phyloP scores from a whole-genome alignment of 2,888 invertebrate species.

The Eupithecia centaureata region DNA sequence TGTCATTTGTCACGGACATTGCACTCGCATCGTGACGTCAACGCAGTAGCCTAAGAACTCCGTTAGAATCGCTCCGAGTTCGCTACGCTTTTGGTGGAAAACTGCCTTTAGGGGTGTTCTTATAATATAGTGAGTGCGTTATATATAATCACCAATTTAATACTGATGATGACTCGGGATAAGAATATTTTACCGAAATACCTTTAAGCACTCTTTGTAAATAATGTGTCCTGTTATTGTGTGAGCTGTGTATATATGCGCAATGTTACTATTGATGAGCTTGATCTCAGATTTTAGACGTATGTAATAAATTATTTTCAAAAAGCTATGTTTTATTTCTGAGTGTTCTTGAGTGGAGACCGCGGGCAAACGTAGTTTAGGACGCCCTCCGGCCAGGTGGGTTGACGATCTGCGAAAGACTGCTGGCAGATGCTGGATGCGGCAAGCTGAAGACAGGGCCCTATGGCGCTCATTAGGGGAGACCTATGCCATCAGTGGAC shows the following conservation, averaged over 20 bases:
- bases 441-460: not conserved
- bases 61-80: not conserved
- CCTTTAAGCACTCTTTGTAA: slow-evolving; percentile 11
- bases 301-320: slow-evolving; percentile 75
- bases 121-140: not conserved
- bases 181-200: not conserved
- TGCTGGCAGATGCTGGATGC: not conserved
- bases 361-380: not conserved
- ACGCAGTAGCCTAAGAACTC: too few relatives aligned
- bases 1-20: too few relatives aligned
- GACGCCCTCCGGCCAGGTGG: not conserved
- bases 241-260: slow-evolving; percentile 42
- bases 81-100: not conserved
- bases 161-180: not conserved
- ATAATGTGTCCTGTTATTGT: slow-evolving; percentile 24
- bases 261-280: slow-evolving; percentile 68
- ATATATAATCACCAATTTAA: not conserved
- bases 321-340: slow-evolving; percentile 14
- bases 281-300: slow-evolving; percentile 67
- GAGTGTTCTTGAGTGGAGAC: too few relatives aligned
- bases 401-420: not conserved
- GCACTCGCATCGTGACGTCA: too few relatives aligned
- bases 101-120: not conserved
- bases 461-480: not conserved
- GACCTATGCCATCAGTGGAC: not conserved